These are phyloP conservation scores for Drosophila sturtevanti DNA, from an alignment of 1,140 invertebrate species.

Conservation along the genomic window DNA sequence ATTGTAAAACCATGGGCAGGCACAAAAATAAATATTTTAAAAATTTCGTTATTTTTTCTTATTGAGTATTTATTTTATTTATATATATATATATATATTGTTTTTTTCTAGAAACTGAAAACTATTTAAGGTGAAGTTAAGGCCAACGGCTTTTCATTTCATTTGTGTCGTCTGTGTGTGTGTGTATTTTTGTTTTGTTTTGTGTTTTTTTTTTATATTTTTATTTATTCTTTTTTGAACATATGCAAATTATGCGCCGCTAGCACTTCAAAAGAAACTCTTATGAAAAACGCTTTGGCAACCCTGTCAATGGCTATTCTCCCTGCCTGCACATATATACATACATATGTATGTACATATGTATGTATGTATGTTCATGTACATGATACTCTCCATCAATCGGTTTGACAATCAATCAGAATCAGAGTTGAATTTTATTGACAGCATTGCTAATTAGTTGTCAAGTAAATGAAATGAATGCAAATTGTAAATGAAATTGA, in stretches of 20 bases:
- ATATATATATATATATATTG: too few species aligned
- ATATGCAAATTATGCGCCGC: constrained; percentile 13
- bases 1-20: constrained; percentile 75
- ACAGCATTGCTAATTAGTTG: constrained; percentile 67
- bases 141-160: constrained; percentile 10
- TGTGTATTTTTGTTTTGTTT: neutral
- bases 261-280: constrained; percentile 19
- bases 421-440: constrained; percentile 8
- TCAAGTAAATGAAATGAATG: constrained; percentile 38
- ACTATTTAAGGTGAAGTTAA: constrained; percentile 29
- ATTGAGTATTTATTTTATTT: neutral
- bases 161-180: too few species aligned
- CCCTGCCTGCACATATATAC: constrained; percentile 1
- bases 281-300: constrained; percentile 6
- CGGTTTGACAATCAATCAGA: constrained; percentile 59
- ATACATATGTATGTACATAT: neutral
- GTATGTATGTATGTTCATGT: neutral
- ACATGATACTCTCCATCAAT: constrained; percentile 49
- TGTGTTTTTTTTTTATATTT: neutral
- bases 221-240: neutral
- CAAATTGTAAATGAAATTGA: constrained; percentile 28
- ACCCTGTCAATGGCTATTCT: constrained; percentile 4
- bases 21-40: constrained; percentile 67
- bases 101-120: constrained; percentile 3
- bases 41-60: constrained; percentile 54